phyloP scores from a whole-genome alignment of 2,797 vertebrate genomes.

The Psittacula derbiana region DNA sequence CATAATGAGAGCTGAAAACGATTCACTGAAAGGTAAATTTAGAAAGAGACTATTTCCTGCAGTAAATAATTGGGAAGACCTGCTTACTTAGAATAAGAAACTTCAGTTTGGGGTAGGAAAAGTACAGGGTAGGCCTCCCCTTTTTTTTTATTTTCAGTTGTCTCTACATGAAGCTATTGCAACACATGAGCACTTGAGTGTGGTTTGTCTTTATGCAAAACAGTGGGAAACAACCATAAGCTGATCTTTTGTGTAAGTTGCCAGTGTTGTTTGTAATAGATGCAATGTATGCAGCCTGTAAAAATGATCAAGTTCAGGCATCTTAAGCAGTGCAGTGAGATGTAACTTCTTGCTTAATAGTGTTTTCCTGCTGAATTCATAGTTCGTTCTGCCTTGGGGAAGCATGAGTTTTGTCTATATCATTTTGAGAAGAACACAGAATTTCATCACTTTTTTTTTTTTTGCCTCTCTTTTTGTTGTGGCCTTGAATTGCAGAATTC shows the following conservation, averaged over 20 bases:
- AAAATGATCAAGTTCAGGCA: background rate
- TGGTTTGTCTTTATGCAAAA: background rate
- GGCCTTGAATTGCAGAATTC: background rate
- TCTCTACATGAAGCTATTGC: background rate
- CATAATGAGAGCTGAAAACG: conserved; percentile 99
- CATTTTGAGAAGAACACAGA: background rate
- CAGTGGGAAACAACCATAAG: background rate
- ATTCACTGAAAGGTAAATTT: conserved; percentile 97
- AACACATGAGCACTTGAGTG: background rate
- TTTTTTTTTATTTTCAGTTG: background rate
- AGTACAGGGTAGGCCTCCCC: background rate
- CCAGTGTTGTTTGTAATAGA: background rate
- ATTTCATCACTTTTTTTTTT: background rate
- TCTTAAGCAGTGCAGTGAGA: background rate
- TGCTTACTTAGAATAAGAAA: background rate
- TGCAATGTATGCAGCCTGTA: background rate
- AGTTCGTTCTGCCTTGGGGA: background rate
- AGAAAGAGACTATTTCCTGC: conserved; percentile 36
- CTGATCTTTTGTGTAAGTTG: background rate
- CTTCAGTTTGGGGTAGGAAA: background rate
- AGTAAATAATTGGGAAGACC: conserved; percentile 20
- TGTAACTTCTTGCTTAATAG: background rate
- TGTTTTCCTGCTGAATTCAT: background rate
- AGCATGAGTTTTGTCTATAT: background rate
- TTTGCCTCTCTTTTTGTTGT: background rate